phyloP scores from a whole-genome alignment of 2,113 vertebrate genomes.

The Macquaria australasica region DNA sequence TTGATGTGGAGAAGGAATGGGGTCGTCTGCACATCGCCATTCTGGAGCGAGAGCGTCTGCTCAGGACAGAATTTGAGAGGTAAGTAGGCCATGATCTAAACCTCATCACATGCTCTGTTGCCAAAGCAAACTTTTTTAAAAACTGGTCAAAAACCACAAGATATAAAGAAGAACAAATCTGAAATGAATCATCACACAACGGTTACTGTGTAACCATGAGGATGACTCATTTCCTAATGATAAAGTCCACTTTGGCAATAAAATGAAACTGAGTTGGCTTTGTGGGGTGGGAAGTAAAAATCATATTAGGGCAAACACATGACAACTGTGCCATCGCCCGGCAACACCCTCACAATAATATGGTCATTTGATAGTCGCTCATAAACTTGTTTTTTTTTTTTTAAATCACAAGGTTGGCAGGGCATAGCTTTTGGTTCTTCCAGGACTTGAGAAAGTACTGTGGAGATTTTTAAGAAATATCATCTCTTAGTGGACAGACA shows the following conservation, averaged over 20 bases:
- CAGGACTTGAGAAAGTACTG: not conserved
- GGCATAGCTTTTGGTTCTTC: conserved; percentile 38
- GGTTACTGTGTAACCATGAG: conserved; percentile 25
- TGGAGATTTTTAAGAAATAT: not conserved
- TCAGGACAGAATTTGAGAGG: conserved; percentile 91
- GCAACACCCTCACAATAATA: conserved; percentile 26
- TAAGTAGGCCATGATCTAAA: not conserved
- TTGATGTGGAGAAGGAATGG: conserved; percentile 98
- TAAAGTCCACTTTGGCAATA: not conserved
- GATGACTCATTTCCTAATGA: conserved; percentile 65
- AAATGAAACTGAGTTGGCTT: conserved; percentile 31
- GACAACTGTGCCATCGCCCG: conserved; percentile 24
- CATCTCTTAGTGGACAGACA: not conserved
- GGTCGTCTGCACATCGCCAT: conserved; percentile 93
- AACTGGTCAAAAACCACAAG: conserved; percentile 4
- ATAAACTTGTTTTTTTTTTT: conserved; percentile 7
- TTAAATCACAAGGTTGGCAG: conserved; percentile 63
- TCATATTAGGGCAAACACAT: conserved; percentile 46
- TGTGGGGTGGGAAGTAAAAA: conserved; percentile 34
- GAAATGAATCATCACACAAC: conserved; percentile 14
- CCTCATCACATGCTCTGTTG: conserved; percentile 46
- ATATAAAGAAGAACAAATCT: not conserved
- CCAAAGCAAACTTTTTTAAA: conserved; percentile 33
- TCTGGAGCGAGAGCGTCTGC: conserved; percentile 93
- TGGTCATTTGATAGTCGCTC: conserved; percentile 23